phyloP scores from a whole-genome alignment of 2,888 invertebrate genomes.

The Mythimna pallens region DNA sequence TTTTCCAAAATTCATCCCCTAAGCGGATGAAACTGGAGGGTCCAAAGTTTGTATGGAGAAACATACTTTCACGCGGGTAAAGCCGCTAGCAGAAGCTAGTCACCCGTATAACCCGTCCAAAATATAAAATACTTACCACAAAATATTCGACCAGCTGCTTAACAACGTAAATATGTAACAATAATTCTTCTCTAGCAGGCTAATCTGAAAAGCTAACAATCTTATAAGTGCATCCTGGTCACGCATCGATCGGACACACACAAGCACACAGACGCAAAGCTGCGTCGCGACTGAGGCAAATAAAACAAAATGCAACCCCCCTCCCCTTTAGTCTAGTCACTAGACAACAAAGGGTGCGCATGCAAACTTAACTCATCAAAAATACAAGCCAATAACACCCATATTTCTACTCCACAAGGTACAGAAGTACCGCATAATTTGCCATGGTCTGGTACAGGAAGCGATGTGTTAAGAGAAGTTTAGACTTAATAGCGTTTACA shows the following conservation, averaged over 20 bases:
- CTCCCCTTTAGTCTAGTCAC: slow-evolving; percentile 81
- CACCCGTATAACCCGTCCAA: not conserved
- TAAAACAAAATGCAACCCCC: slow-evolving; percentile 86
- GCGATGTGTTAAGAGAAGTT: slow-evolving; percentile 86
- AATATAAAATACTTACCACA: slow-evolving; percentile 2
- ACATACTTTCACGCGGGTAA: too few relatives aligned
- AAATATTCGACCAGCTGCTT: slow-evolving; percentile 15
- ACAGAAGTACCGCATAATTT: slow-evolving; percentile 43
- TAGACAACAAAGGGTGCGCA: slow-evolving; percentile 88
- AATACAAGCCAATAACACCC: slow-evolving; percentile 61
- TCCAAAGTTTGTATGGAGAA: too few relatives aligned
- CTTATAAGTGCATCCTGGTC: slow-evolving; percentile 73
- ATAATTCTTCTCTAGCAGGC: slow-evolving; percentile 44
- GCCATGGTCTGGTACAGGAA: slow-evolving; percentile 74
- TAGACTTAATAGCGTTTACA: slow-evolving; percentile 86
- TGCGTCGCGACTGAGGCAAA: slow-evolving; percentile 78
- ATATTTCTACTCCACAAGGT: slow-evolving; percentile 59
- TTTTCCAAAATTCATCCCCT: too few relatives aligned
- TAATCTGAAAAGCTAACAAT: slow-evolving; percentile 56
- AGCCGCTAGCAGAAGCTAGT: not conserved
- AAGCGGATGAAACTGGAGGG: too few relatives aligned
- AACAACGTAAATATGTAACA: slow-evolving; percentile 34
- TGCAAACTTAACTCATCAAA: slow-evolving; percentile 70
- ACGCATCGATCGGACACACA: slow-evolving; percentile 75
- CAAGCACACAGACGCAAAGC: slow-evolving; percentile 61